phyloP scores from a whole-genome alignment of 2,888 invertebrate species.

The Molanna angustata region DNA sequence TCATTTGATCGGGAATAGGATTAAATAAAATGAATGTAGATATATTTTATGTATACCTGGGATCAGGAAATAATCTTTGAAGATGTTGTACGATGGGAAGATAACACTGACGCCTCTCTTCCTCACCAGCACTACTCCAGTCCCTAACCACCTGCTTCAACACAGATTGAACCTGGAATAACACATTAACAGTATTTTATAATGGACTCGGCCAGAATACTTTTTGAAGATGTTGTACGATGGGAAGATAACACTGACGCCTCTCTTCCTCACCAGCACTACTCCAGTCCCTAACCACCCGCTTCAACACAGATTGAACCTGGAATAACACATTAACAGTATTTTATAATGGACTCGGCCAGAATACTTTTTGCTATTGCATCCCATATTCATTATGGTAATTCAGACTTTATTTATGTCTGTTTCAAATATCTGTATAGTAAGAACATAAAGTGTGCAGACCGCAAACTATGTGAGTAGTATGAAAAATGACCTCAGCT shows the following conservation, averaged over 20 bases:
- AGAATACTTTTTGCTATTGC: no score
- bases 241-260: slow-evolving; percentile 83
- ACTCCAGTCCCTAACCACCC: slow-evolving; percentile 98
- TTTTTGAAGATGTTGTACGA: slow-evolving; percentile 76
- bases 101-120: slow-evolving; percentile 85
- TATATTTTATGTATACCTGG: slow-evolving; percentile 53
- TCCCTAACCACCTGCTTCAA: slow-evolving; percentile 96
- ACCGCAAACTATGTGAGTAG: no score
- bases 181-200: slow-evolving; percentile 37
- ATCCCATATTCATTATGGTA: no score
- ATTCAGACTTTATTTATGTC: no score
- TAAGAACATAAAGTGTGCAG: no score
- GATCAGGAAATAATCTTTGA: slow-evolving; percentile 66
- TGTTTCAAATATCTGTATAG: no score
- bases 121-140: slow-evolving; percentile 84
- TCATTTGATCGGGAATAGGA: no score
- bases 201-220: slow-evolving; percentile 49
- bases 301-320: slow-evolving; percentile 86
- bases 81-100: slow-evolving; percentile 86
- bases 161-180: slow-evolving; percentile 82
- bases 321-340: no score
- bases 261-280: slow-evolving; percentile 78
- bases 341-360: no score
- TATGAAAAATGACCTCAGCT: no score
- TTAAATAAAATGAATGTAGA: no score